These are phyloP conservation scores for Papilio polyxenes DNA, from an alignment of 1,140 invertebrate species.

Conservation along the genomic window DNA sequence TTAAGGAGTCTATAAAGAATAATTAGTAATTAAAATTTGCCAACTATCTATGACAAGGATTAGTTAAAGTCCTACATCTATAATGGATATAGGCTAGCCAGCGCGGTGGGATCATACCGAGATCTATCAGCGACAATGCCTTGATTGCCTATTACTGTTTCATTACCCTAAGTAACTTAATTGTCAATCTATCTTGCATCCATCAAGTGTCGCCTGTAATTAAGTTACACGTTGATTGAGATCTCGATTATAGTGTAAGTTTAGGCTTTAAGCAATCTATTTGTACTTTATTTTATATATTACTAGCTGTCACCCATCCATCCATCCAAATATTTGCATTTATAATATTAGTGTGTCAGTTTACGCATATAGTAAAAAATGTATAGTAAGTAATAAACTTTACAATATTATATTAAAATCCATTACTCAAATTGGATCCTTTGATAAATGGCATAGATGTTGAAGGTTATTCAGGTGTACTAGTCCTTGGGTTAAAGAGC, in stretches of 20 bases:
- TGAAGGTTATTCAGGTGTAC: conserved; percentile 6
- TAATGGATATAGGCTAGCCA: not conserved
- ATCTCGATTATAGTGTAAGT: conserved; percentile 6
- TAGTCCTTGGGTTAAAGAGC: not conserved
- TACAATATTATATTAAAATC: not conserved
- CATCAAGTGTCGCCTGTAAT: conserved; percentile 17
- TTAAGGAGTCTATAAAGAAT: no score
- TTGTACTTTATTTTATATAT: not conserved
- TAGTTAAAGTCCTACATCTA: not conserved
- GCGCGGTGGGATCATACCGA: not conserved
- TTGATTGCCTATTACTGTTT: conserved; percentile 23
- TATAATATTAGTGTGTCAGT: not conserved
- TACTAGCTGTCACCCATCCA: no score
- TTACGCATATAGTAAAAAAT: not conserved
- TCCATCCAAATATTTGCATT: no score
- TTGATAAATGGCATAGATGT: not conserved
- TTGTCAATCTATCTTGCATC: conserved; percentile 29
- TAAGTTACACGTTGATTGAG: conserved; percentile 17
- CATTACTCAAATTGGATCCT: not conserved
- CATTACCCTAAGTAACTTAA: conserved; percentile 18
- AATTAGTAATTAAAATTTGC: not conserved
- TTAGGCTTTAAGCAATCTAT: not conserved
- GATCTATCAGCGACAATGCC: conserved; percentile 19
- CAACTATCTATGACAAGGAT: not conserved
- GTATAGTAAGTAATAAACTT: not conserved